Evolutionary conservation across 2,113 vertebrate genomes (phyloP), one percentile per base, ranked within the genome.

Genomic region (Jacana jacana): DNA sequence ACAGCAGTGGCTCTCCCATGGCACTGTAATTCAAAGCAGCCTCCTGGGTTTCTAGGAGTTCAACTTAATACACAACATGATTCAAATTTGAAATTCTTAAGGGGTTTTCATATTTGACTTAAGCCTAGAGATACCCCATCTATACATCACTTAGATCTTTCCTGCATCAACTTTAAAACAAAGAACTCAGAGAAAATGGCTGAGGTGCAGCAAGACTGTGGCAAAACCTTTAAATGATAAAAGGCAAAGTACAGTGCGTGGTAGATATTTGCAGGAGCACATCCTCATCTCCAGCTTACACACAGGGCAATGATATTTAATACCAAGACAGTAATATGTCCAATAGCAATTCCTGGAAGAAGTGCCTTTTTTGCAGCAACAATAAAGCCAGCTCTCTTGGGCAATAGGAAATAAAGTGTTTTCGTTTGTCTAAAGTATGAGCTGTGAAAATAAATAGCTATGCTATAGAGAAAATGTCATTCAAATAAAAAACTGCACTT

Each of bases 351-450:
- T 60, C 76, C 85, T 87, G 33, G 78, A 76, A 85, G 71, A 37
- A 95, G 91, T 68, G 42, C 44, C 16, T 52, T 88, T 93, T 48
- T 57, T 35, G 13, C 89, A 81, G 80, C 42, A 73, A 8, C 73
- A 90, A 94, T 82, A 84, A 92, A 86, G 55, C 11, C 80, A 91
- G 33, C 6, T 54, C 83, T 96, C 83, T 14, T 25, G 79, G 91
- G 89, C 44, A 85, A 86, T 9, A 57, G 19, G 65, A 86, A 93
- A 94, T 86, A 46, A 96, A 93, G 58, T 91, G 54, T 10, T 91
- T 94, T 94, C 1, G 9, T 95, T 91, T 91, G 69, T 60, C 42
- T 93, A 92, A 94, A 95, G 85, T 71, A 86, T 27, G 64, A 95
- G 87, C 69, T 64, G 37, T 66, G 77, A 61, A 91, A 89, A 92